These are phyloP conservation scores for Chrysolina haemoptera DNA, from an alignment of 2,888 invertebrate genomes.

Conservation along the genomic window DNA sequence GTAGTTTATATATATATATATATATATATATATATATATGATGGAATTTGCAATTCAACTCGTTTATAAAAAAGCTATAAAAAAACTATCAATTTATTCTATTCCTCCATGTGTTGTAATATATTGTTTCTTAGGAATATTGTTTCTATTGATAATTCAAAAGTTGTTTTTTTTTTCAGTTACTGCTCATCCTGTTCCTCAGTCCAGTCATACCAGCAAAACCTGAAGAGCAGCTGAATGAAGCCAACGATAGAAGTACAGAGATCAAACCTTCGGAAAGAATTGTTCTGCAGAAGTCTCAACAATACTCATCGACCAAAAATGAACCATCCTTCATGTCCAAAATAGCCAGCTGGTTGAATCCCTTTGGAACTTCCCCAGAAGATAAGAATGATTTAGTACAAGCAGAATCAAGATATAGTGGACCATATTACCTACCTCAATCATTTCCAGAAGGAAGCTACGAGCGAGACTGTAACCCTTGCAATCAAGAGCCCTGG, in stretches of 20 bases:
- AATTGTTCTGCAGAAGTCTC: conserved; percentile 62
- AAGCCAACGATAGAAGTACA: conserved; percentile 63
- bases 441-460: conserved; percentile 51
- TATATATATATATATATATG: too few relatives aligned
- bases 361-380: conserved; percentile 64
- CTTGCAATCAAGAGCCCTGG: conserved; percentile 88
- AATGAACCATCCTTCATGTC: conserved; percentile 73
- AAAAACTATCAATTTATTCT: too few relatives aligned
- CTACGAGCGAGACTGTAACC: conserved; percentile 75
- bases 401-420: conserved; percentile 49
- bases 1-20: too few relatives aligned
- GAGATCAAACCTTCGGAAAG: conserved; percentile 70
- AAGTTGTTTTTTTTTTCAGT: conserved; percentile 43
- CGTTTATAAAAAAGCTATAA: too few relatives aligned
- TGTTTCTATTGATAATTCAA: background rate
- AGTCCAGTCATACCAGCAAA: conserved; percentile 37
- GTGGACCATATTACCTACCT: conserved; percentile 56
- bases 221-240: conserved; percentile 52
- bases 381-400: conserved; percentile 46
- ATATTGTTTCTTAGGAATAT: too few relatives aligned
- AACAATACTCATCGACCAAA: conserved; percentile 49
- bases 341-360: conserved; percentile 76
- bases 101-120: too few relatives aligned
- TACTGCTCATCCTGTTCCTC: conserved; percentile 38
- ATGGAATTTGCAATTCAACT: too few relatives aligned